Conservation (phyloP, 2,113 vertebrate genomes). For the Mungos mungo region DNA sequence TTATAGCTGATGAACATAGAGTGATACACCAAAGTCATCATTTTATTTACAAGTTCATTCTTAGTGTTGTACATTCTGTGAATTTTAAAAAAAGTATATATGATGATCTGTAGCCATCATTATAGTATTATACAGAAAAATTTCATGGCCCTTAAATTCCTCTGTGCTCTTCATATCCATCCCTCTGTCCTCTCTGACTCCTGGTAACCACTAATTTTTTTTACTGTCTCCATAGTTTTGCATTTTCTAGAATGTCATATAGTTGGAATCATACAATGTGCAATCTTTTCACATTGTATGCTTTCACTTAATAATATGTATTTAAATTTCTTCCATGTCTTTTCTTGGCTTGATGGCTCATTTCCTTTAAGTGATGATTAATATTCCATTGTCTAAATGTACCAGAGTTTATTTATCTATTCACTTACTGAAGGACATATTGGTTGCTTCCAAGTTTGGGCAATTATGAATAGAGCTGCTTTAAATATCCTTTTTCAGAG, state of each 20-base stretch:
- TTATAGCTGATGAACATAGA: background rate
- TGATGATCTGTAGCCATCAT: background rate
- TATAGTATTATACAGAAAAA: background rate
- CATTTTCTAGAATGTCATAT: background rate
- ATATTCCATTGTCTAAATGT: background rate
- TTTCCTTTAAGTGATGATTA: background rate
- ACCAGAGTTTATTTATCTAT: background rate
- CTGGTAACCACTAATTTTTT: background rate
- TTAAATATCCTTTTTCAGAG: background rate
- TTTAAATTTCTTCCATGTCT: background rate
- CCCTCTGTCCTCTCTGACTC: background rate
- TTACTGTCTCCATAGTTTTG: background rate
- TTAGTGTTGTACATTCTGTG: background rate
- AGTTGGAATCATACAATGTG: background rate
- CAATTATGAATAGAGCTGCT: background rate
- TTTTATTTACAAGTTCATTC: background rate
- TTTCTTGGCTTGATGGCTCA: background rate
- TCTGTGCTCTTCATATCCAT: background rate
- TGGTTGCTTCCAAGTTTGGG: background rate
- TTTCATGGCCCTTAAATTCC: background rate
- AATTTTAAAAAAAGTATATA: background rate
- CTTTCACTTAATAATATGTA: background rate
- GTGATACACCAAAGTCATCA: background rate
- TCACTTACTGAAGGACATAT: background rate
- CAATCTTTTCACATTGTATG: background rate